phyloP scores from a whole-genome alignment of 2,113 vertebrate species.

The Alethe diademata region DNA sequence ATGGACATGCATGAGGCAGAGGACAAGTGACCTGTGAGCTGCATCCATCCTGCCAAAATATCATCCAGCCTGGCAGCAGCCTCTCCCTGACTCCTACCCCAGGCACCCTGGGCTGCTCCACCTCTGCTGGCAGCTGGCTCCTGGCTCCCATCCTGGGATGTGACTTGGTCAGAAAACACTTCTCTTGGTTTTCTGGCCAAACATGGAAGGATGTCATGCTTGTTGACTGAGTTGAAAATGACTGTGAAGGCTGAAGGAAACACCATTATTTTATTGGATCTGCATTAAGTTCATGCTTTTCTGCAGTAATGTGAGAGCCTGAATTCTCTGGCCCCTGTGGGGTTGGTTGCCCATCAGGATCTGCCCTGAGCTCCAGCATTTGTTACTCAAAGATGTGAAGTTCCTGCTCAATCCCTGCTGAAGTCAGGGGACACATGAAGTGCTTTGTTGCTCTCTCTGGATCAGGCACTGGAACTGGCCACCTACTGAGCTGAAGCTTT shows the following conservation, averaged over 20 bases:
- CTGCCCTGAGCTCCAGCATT: not conserved
- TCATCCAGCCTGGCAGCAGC: not conserved
- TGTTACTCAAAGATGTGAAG: not conserved
- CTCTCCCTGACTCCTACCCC: not conserved
- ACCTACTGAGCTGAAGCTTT: not conserved
- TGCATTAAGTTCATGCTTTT: not conserved
- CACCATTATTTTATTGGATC: not conserved
- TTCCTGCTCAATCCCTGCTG: accelerated
- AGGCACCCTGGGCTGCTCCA: not conserved
- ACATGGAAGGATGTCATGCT: not conserved
- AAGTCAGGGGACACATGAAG: not conserved
- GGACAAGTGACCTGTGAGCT: accelerated
- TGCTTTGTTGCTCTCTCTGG: not conserved
- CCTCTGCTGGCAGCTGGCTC: not conserved
- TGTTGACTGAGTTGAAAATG: not conserved
- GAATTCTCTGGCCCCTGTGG: not conserved
- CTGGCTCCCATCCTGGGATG: not conserved
- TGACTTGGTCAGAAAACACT: not conserved
- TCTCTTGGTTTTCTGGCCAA: not conserved
- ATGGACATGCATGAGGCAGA: not conserved
- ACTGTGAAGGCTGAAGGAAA: not conserved
- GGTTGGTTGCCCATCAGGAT: not conserved
- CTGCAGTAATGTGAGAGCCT: not conserved
- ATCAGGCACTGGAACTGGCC: not conserved
- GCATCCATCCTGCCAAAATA: not conserved